A percentile compares a stretch with the other conserved stretches of the same genome.
Evolutionary conservation across 2,113 vertebrate genomes (phyloP).

Genomic region (Pomatostomus ruficeps): DNA sequence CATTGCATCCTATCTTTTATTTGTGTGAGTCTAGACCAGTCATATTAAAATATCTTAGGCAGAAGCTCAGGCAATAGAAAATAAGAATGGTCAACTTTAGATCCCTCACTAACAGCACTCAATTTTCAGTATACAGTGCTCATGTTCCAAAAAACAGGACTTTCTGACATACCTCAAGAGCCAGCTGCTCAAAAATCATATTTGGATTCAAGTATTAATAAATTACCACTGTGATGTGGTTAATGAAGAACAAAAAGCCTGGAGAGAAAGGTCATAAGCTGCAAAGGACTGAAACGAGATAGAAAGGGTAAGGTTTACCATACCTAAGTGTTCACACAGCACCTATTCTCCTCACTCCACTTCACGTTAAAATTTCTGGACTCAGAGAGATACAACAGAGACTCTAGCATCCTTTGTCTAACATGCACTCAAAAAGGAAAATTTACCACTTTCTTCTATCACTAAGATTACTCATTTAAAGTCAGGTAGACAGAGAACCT

Average conservation of each 20-base stretch:
- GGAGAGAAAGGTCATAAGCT: neutral
- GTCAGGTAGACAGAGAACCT: neutral
- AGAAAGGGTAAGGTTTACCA: neutral
- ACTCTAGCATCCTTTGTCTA: neutral
- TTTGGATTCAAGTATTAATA: neutral
- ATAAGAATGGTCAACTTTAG: neutral
- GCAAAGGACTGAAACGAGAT: neutral
- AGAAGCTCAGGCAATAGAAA: neutral
- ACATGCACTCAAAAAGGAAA: neutral
- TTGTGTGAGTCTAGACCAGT: neutral
- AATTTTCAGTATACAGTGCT: neutral
- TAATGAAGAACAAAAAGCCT: neutral
- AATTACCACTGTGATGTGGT: neutral
- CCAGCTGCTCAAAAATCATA: neutral
- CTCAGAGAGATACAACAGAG: neutral
- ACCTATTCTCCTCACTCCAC: neutral
- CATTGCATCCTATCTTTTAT: neutral
- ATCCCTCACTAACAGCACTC: neutral
- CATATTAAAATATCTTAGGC: neutral
- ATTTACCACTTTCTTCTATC: neutral
- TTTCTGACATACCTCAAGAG: neutral
- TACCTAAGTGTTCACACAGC: neutral
- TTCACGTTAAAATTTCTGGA: neutral
- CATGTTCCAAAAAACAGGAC: neutral
- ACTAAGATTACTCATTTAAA: neutral